Evolutionary conservation across 2,888 invertebrate species (phyloP).

Genomic region (Lepidocyrtoides sp.): DNA sequence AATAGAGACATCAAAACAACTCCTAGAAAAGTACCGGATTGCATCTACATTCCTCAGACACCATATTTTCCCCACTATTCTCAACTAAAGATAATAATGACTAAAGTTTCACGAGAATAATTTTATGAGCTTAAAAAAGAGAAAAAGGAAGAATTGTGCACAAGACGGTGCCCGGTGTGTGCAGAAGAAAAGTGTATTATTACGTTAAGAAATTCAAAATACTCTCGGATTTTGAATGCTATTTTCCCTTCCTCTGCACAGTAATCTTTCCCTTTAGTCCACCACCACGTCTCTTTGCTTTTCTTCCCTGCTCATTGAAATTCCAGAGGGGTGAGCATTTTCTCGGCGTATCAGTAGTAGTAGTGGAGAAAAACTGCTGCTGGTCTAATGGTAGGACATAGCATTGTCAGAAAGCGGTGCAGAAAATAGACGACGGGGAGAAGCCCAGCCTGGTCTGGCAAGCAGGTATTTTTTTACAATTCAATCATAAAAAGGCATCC

Average conservation of each 20-base stretch:
- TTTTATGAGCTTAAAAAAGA: neutral
- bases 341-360: neutral
- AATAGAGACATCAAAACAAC: no score
- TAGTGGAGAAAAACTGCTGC: slow-evolving; percentile 15
- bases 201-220: no score
- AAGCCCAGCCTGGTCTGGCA: neutral
- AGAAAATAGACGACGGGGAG: neutral
- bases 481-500: slow-evolving; percentile 60
- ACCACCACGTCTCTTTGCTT: neutral
- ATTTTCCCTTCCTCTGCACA: neutral
- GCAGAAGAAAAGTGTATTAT: neutral
- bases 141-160: neutral
- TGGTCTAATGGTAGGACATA: neutral
- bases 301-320: slow-evolving; percentile 71
- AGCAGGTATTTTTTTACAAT: slow-evolving; percentile 53
- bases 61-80: no score
- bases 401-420: neutral
- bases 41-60: no score
- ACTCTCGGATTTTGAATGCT: neutral
- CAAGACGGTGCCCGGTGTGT: neutral
- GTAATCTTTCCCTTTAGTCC: neutral
- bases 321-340: slow-evolving; percentile 59
- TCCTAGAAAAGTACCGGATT: no score
- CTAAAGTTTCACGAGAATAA: slow-evolving; percentile 24
- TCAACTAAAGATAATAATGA: neutral